These are phyloP conservation scores for Harpagus bidentatus DNA, from an alignment of 2,113 vertebrate species.

Conservation along the genomic window DNA sequence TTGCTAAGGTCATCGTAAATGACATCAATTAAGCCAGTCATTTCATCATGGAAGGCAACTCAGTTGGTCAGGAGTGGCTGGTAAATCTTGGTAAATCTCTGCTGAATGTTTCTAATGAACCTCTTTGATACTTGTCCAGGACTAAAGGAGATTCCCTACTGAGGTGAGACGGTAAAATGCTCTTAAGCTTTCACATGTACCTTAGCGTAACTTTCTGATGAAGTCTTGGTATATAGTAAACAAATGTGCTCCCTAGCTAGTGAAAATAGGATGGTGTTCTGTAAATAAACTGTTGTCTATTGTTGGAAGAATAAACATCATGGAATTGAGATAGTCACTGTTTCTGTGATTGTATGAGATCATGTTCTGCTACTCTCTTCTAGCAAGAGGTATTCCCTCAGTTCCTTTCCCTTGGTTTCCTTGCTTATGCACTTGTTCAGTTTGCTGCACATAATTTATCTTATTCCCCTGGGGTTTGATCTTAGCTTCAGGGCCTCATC, in stretches of 20 bases:
- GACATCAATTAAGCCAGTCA: not conserved
- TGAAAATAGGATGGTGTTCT: not conserved
- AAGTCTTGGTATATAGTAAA: not conserved
- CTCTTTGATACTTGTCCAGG: not conserved
- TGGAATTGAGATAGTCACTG: not conserved
- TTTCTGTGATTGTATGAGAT: not conserved
- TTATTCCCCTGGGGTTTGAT: not conserved
- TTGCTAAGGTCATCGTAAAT: not conserved
- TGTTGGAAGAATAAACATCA: not conserved
- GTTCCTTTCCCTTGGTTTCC: not conserved
- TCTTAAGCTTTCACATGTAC: not conserved
- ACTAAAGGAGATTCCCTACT: not conserved
- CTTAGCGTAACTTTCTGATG: not conserved
- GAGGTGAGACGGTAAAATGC: not conserved
- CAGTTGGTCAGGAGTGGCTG: not conserved
- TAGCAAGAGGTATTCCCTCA: not conserved
- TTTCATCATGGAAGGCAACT: not conserved
- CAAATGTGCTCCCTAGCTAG: not conserved
- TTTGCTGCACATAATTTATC: not conserved
- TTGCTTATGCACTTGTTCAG: not conserved
- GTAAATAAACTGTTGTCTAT: not conserved
- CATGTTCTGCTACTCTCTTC: not conserved
- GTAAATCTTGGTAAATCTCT: not conserved
- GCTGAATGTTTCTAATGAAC: not conserved
- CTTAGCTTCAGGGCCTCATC: not conserved